Conservation (phyloP, 1,140 invertebrate genomes). For the Euglossa dilemma region DNA sequence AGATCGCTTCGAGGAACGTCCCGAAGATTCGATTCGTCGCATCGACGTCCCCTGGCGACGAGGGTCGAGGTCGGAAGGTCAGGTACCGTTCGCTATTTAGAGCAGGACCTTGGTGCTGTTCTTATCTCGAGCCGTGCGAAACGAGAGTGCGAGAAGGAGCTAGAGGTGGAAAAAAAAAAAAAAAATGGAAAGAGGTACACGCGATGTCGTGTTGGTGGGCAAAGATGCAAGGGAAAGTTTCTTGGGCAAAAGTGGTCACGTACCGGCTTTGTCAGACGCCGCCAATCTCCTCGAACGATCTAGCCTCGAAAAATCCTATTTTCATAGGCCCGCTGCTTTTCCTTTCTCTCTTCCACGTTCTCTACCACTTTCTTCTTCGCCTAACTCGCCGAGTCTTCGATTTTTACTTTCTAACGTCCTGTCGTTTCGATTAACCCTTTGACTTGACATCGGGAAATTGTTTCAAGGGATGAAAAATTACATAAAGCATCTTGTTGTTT, state of each 20-base stretch:
- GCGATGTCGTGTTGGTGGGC: slow-evolving; percentile 42
- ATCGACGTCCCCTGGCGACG: slow-evolving; percentile 19
- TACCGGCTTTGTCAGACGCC: slow-evolving; percentile 66
- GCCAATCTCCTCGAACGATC: slow-evolving; percentile 58
- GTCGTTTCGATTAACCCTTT: background rate
- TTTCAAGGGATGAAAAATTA: too few relatives aligned
- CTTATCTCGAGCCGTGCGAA: slow-evolving; percentile 59
- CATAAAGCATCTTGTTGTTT: too few relatives aligned
- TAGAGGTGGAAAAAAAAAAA: background rate
- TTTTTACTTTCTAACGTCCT: background rate
- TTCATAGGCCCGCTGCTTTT: slow-evolving; percentile 20
- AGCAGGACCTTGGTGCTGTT: slow-evolving; percentile 61
- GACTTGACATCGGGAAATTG: too few relatives aligned
- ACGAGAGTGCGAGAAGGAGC: slow-evolving; percentile 15
- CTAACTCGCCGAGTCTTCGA: background rate
- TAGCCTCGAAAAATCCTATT: slow-evolving; percentile 58
- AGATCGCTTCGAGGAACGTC: background rate
- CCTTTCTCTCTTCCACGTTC: background rate
- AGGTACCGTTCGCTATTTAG: slow-evolving; percentile 55
- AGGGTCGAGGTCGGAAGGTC: slow-evolving; percentile 58
- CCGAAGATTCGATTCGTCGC: slow-evolving; percentile 38
- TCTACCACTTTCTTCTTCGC: background rate
- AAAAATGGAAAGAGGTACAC: slow-evolving; percentile 38
- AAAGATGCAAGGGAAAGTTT: slow-evolving; percentile 58
- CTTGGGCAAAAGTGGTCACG: slow-evolving; percentile 65